Percentiles rank a stretch among this genome's conserved stretches.
Conservation (phyloP, 2,888 invertebrate genomes). For the Oegoconia quadripuncta region DNA sequence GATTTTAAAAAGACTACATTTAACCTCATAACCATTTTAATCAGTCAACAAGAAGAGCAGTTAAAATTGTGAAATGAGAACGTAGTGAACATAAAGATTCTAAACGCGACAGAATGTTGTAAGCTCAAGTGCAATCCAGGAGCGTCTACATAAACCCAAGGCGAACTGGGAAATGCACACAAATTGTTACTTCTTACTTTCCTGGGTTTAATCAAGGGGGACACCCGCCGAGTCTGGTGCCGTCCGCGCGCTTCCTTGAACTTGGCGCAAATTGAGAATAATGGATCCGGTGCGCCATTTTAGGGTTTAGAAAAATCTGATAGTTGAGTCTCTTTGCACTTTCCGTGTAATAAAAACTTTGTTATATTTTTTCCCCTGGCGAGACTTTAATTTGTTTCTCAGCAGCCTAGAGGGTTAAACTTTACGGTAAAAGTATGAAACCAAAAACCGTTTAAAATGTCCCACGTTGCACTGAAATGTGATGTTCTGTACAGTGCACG, state of each 20-base stretch:
- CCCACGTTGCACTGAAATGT: too few relatives aligned
- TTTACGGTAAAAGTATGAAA: too few relatives aligned
- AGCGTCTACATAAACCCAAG: conserved; percentile 38
- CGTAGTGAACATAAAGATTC: conserved; percentile 9
- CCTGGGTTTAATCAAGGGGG: conserved; percentile 75
- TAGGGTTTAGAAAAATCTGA: conserved; percentile 56
- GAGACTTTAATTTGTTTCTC: too few relatives aligned
- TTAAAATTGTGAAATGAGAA: conserved; percentile 7
- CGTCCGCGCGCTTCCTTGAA: conserved; percentile 53
- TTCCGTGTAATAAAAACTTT: conserved; percentile 10
- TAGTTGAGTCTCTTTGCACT: conserved; percentile 26
- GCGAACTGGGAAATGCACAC: conserved; percentile 54
- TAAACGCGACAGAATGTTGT: conserved; percentile 18
- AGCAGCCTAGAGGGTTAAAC: too few relatives aligned
- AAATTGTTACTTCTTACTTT: conserved; percentile 70
- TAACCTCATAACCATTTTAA: conserved; percentile 10
- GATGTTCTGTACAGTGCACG: too few relatives aligned
- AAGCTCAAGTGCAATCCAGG: conserved; percentile 48
- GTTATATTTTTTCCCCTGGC: background rate
- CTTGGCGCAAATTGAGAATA: conserved; percentile 75
- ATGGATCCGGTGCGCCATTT: conserved; percentile 59
- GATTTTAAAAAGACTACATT: too few relatives aligned
- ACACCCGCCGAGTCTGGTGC: conserved; percentile 68
- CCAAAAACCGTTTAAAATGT: too few relatives aligned
- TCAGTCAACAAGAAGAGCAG: conserved; percentile 11